phyloP scores from a whole-genome alignment of 2,888 invertebrate species.

The Tachina grossa region DNA sequence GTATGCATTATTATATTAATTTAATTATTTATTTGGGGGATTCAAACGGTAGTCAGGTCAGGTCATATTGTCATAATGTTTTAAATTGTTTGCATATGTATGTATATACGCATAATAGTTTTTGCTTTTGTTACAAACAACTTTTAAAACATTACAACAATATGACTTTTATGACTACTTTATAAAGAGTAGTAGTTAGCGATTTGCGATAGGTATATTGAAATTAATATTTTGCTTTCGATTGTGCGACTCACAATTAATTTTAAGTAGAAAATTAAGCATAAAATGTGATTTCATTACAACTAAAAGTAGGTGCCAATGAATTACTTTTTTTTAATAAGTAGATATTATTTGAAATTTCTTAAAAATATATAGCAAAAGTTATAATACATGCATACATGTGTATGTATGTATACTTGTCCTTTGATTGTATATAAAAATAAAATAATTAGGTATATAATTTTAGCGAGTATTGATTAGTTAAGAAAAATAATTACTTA shows the following conservation, averaged over 20 bases:
- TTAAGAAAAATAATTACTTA: neutral
- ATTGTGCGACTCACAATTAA: slow-evolving; percentile 34
- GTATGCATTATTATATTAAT: neutral
- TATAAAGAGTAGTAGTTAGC: neutral
- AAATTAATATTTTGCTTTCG: neutral
- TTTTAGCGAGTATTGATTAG: slow-evolving; percentile 27
- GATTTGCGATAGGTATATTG: slow-evolving; percentile 19
- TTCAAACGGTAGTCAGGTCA: no score
- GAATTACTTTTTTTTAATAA: neutral
- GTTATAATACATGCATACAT: neutral
- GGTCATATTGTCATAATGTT: no score
- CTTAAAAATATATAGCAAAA: neutral
- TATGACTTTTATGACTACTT: no score
- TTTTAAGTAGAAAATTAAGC: neutral
- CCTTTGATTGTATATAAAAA: neutral
- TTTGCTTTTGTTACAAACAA: no score
- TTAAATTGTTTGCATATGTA: neutral
- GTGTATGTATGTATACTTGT: neutral
- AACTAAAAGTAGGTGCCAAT: neutral
- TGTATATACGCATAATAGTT: neutral
- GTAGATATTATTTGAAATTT: neutral
- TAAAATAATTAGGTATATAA: neutral
- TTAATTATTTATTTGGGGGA: no score
- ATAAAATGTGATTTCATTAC: neutral
- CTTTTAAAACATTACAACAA: no score